Evolutionary conservation across 2,888 invertebrate species (phyloP).

Genomic region (Rugalucina vietnamica): DNA sequence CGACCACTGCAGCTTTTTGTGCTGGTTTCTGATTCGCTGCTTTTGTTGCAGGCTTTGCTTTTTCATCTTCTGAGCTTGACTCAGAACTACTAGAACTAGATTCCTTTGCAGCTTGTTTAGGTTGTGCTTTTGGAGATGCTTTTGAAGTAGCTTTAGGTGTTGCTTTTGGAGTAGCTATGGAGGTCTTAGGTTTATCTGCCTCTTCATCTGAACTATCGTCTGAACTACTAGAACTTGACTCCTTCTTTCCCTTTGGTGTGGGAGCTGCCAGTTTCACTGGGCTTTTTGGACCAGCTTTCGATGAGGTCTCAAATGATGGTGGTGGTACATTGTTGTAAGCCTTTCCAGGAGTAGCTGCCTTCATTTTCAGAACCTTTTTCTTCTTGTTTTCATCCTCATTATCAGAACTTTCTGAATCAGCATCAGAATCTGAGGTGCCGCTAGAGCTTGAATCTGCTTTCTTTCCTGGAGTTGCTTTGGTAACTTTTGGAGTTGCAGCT

Average conservation of each 20-base stretch:
- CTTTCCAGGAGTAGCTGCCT: constrained; percentile 28
- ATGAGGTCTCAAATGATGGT: constrained; percentile 21
- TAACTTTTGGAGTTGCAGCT: not conserved
- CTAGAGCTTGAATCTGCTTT: constrained; percentile 31
- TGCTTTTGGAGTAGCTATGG: not conserved
- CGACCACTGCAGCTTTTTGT: not conserved
- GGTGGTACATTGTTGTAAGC: constrained; percentile 60
- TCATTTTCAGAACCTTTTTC: constrained; percentile 39
- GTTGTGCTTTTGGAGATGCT: constrained; percentile 18
- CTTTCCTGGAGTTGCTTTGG: constrained; percentile 3
- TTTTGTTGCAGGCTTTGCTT: constrained; percentile 24
- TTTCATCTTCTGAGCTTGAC: constrained; percentile 59
- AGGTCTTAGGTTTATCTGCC: no score
- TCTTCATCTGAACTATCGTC: constrained; percentile 42
- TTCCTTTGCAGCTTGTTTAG: constrained; percentile 29
- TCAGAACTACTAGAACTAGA: constrained; percentile 38
- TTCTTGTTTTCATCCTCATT: constrained; percentile 48
- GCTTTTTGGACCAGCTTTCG: constrained; percentile 29
- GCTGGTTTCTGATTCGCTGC: constrained; percentile 24
- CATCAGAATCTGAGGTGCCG: constrained; percentile 68
- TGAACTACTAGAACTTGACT: constrained; percentile 49
- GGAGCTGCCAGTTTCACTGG: constrained; percentile 28
- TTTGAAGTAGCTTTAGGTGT: constrained; percentile 16
- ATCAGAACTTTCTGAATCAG: constrained; percentile 68
- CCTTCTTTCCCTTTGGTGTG: constrained; percentile 40